A percentile compares a stretch with the other conserved stretches of the same genome.
Conservation (phyloP, 2,113 vertebrate species). For the Montifringilla adamsi region DNA sequence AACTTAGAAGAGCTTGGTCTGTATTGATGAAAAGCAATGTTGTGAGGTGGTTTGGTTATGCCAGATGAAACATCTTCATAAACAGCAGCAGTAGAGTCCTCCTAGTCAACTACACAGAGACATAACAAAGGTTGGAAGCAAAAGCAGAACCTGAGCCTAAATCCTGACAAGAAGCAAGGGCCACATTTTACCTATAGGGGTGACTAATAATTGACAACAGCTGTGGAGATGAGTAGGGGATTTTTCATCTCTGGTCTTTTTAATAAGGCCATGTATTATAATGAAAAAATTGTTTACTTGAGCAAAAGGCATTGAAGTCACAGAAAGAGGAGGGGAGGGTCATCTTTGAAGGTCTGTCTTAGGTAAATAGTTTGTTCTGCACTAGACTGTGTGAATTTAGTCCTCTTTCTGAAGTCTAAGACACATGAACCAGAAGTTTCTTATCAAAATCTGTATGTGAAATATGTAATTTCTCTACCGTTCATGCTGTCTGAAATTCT, state of each 20-base stretch:
- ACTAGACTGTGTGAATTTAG: background rate
- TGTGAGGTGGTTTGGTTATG: background rate
- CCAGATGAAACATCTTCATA: background rate
- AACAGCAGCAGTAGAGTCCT: background rate
- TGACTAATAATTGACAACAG: background rate
- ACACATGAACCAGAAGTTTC: background rate
- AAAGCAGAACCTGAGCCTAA: background rate
- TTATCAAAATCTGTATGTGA: background rate
- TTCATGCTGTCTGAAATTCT: background rate
- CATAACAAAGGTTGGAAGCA: background rate
- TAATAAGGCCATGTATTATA: background rate
- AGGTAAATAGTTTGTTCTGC: background rate
- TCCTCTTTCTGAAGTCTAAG: background rate
- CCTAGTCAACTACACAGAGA: background rate
- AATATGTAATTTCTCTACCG: background rate
- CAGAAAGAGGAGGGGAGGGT: background rate
- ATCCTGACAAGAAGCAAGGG: background rate
- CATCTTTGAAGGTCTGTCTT: background rate
- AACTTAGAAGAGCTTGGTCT: background rate
- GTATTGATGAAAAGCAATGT: background rate
- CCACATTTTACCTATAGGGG: background rate
- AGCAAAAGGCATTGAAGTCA: background rate
- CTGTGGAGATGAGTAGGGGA: background rate
- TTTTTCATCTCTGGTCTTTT: background rate
- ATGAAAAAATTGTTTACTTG: background rate